phyloP scores from a whole-genome alignment of 2,797 vertebrate genomes.

The Tokudaia muenninki region DNA sequence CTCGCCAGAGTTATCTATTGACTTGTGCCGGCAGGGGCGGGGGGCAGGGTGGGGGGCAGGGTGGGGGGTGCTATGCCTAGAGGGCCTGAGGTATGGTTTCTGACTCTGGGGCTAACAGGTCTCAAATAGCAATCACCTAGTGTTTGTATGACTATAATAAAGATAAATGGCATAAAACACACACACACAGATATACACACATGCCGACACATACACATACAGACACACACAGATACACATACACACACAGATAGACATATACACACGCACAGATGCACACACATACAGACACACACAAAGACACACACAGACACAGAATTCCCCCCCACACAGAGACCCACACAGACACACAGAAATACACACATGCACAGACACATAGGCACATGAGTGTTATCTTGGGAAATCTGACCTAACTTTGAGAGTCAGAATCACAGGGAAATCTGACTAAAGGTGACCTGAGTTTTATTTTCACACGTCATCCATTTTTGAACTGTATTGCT shows the following conservation, averaged over 20 bases:
- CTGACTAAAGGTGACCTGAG: slow-evolving; percentile 56
- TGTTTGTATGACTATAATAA: not conserved
- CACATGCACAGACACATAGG: not conserved
- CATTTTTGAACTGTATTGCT: slow-evolving; percentile 17
- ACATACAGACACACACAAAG: too few relatives aligned
- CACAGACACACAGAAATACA: too few relatives aligned
- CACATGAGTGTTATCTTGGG: not conserved
- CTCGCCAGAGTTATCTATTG: not conserved
- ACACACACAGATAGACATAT: too few relatives aligned
- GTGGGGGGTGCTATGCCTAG: not conserved
- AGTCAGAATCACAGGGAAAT: too few relatives aligned
- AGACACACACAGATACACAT: too few relatives aligned
- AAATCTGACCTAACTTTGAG: too few relatives aligned
- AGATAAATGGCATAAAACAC: not conserved
- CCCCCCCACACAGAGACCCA: too few relatives aligned
- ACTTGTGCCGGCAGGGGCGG: not conserved
- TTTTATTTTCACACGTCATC: slow-evolving; percentile 61
- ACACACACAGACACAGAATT: too few relatives aligned
- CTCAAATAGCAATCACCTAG: not conserved
- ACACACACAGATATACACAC: too few relatives aligned
- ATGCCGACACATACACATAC: too few relatives aligned
- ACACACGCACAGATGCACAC: too few relatives aligned
- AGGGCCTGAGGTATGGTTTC: not conserved
- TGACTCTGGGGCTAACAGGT: not conserved
- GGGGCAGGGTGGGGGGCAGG: too few relatives aligned